Evolutionary conservation across 2,113 vertebrate genomes (phyloP), one percentile per base, ranked within the genome.

Genomic region (Nycticebus coucang): DNA sequence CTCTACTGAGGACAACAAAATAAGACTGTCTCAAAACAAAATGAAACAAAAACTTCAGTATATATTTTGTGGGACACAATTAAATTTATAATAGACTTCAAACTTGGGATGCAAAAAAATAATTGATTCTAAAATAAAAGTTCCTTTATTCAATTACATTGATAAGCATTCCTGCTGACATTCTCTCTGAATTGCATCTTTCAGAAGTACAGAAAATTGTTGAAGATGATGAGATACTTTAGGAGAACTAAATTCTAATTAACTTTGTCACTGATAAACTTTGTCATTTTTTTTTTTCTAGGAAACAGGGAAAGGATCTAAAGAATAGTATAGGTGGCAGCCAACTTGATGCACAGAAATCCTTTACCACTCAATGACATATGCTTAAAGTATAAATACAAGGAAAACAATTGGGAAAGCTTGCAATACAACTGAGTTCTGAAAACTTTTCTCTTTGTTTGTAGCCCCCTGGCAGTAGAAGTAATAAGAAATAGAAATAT

Each of bases 181-280:
- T 79, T 78, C 37, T 87, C 8, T 69, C 87, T 92, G 89, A 97
- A 60, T 50, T 59, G 30, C 14, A 87, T 86, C 77, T 95, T 89
- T 62, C 69, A 82, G 41, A 4, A 35, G 64, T 88, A 50, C 19
- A 87, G 55, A 92, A 72, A 95, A 97, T 72, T 97, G 50, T 41
- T 95, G 57, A 80, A 84, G 69, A 93, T 93, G 68, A 89, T 62
- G 87, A 93, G n/a, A 62, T 53, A 77, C 75, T 93, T 93, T 94
- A 93, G 59, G 53, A 60, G 15, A 93, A 86, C n/a, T 83, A 64
- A 92, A 92, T 89, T 95, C 62, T 91, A 96, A 95, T 95, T 93
- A 93, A 80, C 41, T 91, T 93, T 84, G 41, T 83, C 50, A 93
- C n/a, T 91, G 75, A 96, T 83, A 92, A 89, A 94, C 50, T 79